Base-by-base conservation (phyloP, 2,113 vertebrate species). In the Kryptolebias marmoratus region DNA sequence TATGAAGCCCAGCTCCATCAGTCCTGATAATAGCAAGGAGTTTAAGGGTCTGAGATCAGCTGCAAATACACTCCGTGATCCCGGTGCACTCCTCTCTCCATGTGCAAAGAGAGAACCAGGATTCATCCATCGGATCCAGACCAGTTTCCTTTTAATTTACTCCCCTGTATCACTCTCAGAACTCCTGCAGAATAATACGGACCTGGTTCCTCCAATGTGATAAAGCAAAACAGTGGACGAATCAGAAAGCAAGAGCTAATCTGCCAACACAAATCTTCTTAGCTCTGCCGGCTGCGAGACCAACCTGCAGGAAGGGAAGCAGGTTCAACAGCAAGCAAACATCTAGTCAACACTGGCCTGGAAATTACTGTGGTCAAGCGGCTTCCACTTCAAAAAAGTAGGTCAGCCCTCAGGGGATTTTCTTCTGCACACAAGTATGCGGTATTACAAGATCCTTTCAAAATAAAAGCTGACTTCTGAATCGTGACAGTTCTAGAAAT, bases 241-340 rank as follows among this genome's bases (percentile, higher is more conserved):
- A 88, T 84, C 81, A 75, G 68, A 56, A 61, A 65, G 66, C 75
- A 72, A 70, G 61, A 39, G 68, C 68, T 81, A 83, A 88, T 83
- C 82, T 79, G 59, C 56, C 60, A 27, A 50, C 82, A 0, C 55
- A 85, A 87, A 89, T 79, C 88, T 80, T 52, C 68, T 87, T 82
- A 87, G 15, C 36, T 65, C 66, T 52, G 63, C 73, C 10, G 10
- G 62, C 16, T 30, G 55, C 59, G 70, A 42, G 12, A 28, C 12
- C 36, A 36, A 36, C 4, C 44, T 2, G 44, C 44, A 45, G 60
- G 22, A 22, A 22, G 22, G 22, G 22, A 22, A 22, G 22, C 22
- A 22, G 22, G 22, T 22, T 22, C 22, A 22, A 22, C 22, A 22
- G 22, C 22, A 22, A 22, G 22, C 22, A 22, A 22, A 22, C 22